Percentiles rank a stretch among this genome's conserved stretches.
Evolutionary conservation across 2,888 invertebrate genomes (phyloP).

Genomic region (Tetramorium bicarinatum): DNA sequence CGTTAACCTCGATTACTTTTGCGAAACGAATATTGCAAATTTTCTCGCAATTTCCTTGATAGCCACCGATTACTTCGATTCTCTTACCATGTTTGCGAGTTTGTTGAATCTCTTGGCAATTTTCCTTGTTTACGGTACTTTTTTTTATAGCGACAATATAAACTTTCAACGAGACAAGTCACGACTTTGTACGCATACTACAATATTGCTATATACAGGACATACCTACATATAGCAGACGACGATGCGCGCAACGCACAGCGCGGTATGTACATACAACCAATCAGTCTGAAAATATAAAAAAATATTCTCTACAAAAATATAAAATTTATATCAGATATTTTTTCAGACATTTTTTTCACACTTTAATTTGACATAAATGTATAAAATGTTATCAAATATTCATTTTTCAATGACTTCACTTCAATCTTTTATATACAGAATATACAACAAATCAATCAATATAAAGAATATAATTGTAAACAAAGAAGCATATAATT

Average conservation of each 20-base stretch:
- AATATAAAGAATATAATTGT: background rate
- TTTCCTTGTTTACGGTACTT: background rate
- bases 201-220: background rate
- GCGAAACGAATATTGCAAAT: slow-evolving; percentile 20
- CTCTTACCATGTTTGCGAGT: slow-evolving; percentile 66
- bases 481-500: background rate
- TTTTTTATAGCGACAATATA: background rate
- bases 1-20: slow-evolving; percentile 67
- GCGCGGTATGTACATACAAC: background rate
- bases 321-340: background rate
- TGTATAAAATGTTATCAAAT: background rate
- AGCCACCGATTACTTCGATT: background rate
- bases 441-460: background rate
- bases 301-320: background rate
- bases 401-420: background rate
- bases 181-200: background rate
- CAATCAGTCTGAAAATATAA: background rate
- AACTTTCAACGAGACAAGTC: slow-evolving; percentile 16
- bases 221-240: background rate
- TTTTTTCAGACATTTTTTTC: background rate
- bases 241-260: background rate
- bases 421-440: background rate
- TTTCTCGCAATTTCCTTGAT: slow-evolving; percentile 12
- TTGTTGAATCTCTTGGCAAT: background rate
- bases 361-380: background rate